phyloP scores from a whole-genome alignment of 2,888 invertebrate species.

The Cosmia pyralina region DNA sequence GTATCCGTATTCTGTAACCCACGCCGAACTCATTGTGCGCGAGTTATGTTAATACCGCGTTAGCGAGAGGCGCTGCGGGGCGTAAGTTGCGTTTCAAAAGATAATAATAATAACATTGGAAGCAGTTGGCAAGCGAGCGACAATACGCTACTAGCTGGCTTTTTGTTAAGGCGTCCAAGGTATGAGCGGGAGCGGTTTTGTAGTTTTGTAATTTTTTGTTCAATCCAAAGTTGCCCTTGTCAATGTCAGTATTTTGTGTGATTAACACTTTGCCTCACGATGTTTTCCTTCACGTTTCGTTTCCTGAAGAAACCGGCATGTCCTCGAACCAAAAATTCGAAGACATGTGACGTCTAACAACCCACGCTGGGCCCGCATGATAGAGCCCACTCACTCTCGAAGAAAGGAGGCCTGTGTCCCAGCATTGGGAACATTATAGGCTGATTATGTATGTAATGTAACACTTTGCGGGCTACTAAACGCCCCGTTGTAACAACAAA shows the following conservation, averaged over 20 bases:
- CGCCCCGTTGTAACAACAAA: too few relatives aligned
- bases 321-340: too few relatives aligned
- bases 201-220: neutral
- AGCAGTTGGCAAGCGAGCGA: constrained; percentile 83
- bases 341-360: too few relatives aligned
- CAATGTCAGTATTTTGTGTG: neutral
- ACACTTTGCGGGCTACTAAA: too few relatives aligned
- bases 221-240: neutral
- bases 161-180: constrained; percentile 47
- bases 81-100: constrained; percentile 74
- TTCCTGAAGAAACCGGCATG: too few relatives aligned
- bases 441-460: too few relatives aligned
- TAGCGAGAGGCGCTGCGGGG: constrained; percentile 62
- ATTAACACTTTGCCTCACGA: too few relatives aligned
- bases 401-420: too few relatives aligned
- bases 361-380: too few relatives aligned
- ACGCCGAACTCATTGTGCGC: constrained; percentile 33
- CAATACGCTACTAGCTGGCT: constrained; percentile 69
- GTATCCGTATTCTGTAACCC: constrained; percentile 40
- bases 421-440: too few relatives aligned
- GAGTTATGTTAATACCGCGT: constrained; percentile 58
- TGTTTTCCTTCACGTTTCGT: too few relatives aligned
- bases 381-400: too few relatives aligned
- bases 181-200: constrained; percentile 40
- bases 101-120: constrained; percentile 83